These are phyloP conservation scores for Cepphus grylle DNA, from an alignment of 2,113 vertebrate genomes.

Conservation along the genomic window DNA sequence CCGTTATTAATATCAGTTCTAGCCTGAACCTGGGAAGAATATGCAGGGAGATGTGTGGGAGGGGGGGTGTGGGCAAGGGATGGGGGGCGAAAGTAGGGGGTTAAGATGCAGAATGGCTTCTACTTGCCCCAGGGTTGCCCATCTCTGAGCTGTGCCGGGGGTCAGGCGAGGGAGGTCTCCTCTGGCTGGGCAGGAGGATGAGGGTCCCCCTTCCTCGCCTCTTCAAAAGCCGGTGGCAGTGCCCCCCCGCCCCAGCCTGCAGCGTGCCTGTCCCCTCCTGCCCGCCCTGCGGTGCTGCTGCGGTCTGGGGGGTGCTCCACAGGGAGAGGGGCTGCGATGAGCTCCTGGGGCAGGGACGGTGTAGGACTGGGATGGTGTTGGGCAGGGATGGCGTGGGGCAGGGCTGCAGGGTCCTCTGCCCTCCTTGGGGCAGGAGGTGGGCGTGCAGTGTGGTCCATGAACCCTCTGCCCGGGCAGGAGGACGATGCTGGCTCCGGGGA, in stretches of 20 bases:
- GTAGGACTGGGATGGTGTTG: background rate
- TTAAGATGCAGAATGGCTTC: background rate
- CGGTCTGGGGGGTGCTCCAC: rapidly evolving
- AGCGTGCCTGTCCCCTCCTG: background rate
- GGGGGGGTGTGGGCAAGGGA: rapidly evolving
- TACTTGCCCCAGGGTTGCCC: rapidly evolving
- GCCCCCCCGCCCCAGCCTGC: background rate
- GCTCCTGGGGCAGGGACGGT: background rate
- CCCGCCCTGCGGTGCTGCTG: background rate
- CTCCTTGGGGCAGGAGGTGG: background rate
- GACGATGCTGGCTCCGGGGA: rapidly evolving
- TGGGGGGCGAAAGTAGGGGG: rapidly evolving
- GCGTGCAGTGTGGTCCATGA: rapidly evolving
- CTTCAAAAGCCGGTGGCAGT: rapidly evolving
- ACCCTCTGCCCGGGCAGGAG: background rate
- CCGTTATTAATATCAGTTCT: background rate
- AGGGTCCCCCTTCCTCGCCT: background rate
- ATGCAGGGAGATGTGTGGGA: no score
- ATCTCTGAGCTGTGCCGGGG: background rate
- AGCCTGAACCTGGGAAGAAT: background rate
- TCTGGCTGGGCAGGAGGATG: background rate
- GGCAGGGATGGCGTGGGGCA: background rate
- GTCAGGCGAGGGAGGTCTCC: background rate
- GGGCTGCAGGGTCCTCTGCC: background rate
- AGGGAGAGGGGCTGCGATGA: background rate